Percentiles rank a stretch among this genome's conserved stretches.
Conservation (phyloP, 2,797 vertebrate species). For the Garrulus glandarius region DNA sequence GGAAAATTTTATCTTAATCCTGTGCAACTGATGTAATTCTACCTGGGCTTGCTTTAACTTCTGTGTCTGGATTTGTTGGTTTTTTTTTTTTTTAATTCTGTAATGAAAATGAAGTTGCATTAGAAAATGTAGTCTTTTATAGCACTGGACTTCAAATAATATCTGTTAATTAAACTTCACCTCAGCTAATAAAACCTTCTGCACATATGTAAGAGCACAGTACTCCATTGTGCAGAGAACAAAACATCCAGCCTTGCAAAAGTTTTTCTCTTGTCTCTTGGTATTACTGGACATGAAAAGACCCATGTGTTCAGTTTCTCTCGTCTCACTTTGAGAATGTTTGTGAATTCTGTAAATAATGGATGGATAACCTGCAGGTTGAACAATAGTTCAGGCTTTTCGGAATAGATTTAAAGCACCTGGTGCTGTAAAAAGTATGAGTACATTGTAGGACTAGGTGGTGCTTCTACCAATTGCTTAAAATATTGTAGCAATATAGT, state of each 20-base stretch:
- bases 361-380: neutral
- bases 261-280: neutral
- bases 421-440: neutral
- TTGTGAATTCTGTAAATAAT: neutral
- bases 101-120: neutral
- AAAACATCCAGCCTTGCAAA: neutral
- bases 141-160: neutral
- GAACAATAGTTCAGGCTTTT: neutral
- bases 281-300: neutral
- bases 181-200: neutral
- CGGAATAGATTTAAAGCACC: neutral
- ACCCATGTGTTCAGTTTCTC: neutral
- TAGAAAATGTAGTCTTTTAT: neutral
- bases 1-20: neutral
- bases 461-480: neutral
- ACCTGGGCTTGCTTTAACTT: neutral
- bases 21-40: neutral
- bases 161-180: neutral
- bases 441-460: neutral
- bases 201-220: accelerated
- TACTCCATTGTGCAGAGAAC: neutral
- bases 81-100: neutral
- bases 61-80: accelerated
- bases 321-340: neutral
- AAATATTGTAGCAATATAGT: neutral